A percentile compares a stretch with the other conserved stretches of the same genome.
These are phyloP conservation scores for Dipus sagitta DNA, from an alignment of 2,797 vertebrate genomes.

Conservation along the genomic window DNA sequence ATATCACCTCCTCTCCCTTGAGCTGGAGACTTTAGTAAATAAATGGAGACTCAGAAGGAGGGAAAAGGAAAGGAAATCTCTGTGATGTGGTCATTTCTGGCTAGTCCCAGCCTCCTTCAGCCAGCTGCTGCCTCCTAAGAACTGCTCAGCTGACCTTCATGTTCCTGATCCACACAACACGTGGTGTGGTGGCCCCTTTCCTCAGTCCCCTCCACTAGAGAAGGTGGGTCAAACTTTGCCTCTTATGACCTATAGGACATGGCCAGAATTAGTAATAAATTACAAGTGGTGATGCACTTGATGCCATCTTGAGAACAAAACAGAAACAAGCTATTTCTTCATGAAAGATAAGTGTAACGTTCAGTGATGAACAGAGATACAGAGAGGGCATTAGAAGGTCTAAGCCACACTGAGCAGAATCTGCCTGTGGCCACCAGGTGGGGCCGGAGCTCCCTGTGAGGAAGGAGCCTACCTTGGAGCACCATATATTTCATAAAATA, in stretches of 20 bases:
- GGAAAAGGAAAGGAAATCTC: neutral
- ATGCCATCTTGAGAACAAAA: neutral
- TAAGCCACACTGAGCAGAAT: neutral
- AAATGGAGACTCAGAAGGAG: neutral
- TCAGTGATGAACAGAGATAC: neutral
- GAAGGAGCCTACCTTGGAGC: accelerated
- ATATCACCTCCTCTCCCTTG: neutral
- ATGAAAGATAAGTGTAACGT: neutral
- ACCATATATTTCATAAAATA: neutral
- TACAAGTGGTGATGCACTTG: neutral
- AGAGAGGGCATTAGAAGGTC: neutral
- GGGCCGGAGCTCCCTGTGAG: no score
- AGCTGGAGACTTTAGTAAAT: neutral
- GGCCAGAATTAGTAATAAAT: neutral
- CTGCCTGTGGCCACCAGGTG: neutral
- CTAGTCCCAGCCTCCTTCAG: neutral
- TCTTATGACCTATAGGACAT: neutral
- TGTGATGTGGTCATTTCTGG: no score
- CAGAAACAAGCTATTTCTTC: neutral
- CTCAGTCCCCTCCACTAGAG: neutral
- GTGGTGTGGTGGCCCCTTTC: neutral
- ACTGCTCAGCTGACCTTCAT: neutral
- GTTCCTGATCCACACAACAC: neutral
- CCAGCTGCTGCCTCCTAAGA: neutral
- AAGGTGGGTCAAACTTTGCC: neutral